Base-by-base conservation (phyloP, 2,113 vertebrate species). In the Laticauda colubrina region DNA sequence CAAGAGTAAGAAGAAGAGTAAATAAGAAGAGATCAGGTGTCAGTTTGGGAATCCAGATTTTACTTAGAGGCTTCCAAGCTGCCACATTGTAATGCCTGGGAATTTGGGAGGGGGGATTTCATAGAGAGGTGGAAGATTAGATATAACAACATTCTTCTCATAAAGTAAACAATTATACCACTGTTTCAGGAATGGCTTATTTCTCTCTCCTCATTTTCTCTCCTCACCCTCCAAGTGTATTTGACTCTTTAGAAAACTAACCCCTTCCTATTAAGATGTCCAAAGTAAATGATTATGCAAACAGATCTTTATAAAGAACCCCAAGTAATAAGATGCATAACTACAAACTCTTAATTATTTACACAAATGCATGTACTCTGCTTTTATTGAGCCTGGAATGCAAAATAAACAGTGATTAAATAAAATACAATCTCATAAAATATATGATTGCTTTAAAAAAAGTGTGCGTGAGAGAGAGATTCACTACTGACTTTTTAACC, bases 241-340 rank as follows among this genome's bases (percentile, higher is more conserved):
- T 81, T 81, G 75, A 43, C 10, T 39, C 53, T 54, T 54, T 91
- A 34, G 29, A 5, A 3, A 34, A 9, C 34, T 10, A 87, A 18
- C 45, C 34, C n/a, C 69, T n/a, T 48, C 81, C 39, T 14, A 45
- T 51, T 59, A n/a, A 51, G 39, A 48, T 87, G 55, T 45, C 26
- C 4, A 61, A 34, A 14, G 6, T 55, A 48, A 96, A 94, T 95
- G 34, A 51, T 91, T 95, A 95, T 95, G 94, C 29, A 97, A 96
- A 93, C 94, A 5, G 94, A 87, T 23, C 86, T 94, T 29, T 92
- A 90, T 55, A 92, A 96, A 95, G 93, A 95, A 95, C 93, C 51
- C 48, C 89, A 26, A 24, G 59, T 96, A 95, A 95, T 94, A 95
- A 94, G 93, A 95, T 96, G 93, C 94, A 48, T 91, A 96, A 91